phyloP scores from a whole-genome alignment of 2,888 invertebrate species.

The Listrodromus nycthemerus region DNA sequence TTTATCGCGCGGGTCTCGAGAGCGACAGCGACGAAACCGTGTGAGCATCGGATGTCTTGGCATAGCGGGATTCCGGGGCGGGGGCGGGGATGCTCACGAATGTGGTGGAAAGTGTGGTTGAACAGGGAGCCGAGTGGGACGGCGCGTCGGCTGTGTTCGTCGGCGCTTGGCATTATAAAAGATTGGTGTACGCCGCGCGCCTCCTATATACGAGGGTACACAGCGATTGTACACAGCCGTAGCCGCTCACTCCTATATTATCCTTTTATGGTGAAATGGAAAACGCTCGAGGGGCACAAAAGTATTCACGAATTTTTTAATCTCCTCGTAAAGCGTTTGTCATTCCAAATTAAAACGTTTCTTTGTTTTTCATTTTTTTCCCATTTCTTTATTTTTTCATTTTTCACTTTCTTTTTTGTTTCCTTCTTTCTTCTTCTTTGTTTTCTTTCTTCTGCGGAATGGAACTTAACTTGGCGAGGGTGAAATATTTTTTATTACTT shows the following conservation, averaged over 20 bases:
- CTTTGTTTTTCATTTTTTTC: constrained; percentile 42
- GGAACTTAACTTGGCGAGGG: neutral
- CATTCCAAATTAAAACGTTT: constrained; percentile 65
- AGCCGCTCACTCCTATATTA: constrained; percentile 60
- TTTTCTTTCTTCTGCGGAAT: constrained; percentile 39
- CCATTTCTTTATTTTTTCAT: constrained; percentile 33
- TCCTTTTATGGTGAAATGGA: constrained; percentile 59
- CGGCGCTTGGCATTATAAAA: constrained; percentile 32
- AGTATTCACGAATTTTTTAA: constrained; percentile 63
- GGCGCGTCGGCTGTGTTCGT: constrained; percentile 41
- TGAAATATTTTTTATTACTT: constrained; percentile 11
- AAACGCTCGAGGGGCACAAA: constrained; percentile 54
- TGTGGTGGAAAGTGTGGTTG: constrained; percentile 60
- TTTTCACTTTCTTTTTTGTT: constrained; percentile 49
- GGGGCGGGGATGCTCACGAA: constrained; percentile 17
- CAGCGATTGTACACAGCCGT: constrained; percentile 47
- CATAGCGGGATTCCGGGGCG: constrained; percentile 10
- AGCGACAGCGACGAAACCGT: constrained; percentile 17
- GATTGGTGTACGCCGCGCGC: constrained; percentile 37
- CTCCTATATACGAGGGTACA: constrained; percentile 16
- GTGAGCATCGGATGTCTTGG: constrained; percentile 33
- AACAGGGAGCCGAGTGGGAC: constrained; percentile 36
- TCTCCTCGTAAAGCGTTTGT: constrained; percentile 64
- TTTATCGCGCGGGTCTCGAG: neutral
- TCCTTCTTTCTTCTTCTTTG: constrained; percentile 47